Base-by-base conservation (phyloP, 2,113 vertebrate species). In the Heterochromis multidens region DNA sequence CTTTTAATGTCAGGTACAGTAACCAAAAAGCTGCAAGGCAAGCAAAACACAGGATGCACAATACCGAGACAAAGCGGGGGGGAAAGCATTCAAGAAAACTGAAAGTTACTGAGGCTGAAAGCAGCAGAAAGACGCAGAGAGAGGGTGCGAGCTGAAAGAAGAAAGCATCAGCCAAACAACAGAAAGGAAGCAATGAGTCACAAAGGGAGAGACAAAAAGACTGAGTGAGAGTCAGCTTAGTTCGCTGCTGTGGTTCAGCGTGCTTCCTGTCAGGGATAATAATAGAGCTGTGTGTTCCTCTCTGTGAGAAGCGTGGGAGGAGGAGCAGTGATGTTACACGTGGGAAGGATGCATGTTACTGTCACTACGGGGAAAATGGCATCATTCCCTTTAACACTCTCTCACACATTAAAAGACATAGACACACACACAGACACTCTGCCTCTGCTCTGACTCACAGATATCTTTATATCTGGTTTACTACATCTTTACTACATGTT, bases 251-350 rank as follows among this genome's bases (percentile, higher is more conserved):
- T 63, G 89, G 92, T 93, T 93, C 72, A 76, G 19, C 74, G 16
- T 52, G 79, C 83, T 95, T 95, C 94, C 94, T 95, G 90, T 85
- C 60, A 84, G 72, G 2, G 91, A 91, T 89, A 92, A 94, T 91
- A 88, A 94, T 94, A 93, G 93, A 52, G 2, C 56, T 11, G 23
- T 79, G 81, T 86, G 87, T 92, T 92, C 85, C 89, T 90, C 82
- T 89, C 77, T 76, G 83, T 3, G 23, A 92, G 90, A 91, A 90
- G 85, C 86, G 94, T 91, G 91, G 93, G 94, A 88, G 87, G 91
- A 59, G 85, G 70, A 62, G 60, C 52, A 2, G 54, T 3, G 58
- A 59, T 21, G 79, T 79, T 57, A 90, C 87, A 84, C 57, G 80
- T 92, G 90, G 87, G 86, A 86, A 1, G 79, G 33, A 25, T 11